A percentile compares a stretch with the other conserved stretches of the same genome.
These are phyloP conservation scores for Punctoribates punctum DNA, from an alignment of 2,888 invertebrate genomes.

Conservation along the genomic window DNA sequence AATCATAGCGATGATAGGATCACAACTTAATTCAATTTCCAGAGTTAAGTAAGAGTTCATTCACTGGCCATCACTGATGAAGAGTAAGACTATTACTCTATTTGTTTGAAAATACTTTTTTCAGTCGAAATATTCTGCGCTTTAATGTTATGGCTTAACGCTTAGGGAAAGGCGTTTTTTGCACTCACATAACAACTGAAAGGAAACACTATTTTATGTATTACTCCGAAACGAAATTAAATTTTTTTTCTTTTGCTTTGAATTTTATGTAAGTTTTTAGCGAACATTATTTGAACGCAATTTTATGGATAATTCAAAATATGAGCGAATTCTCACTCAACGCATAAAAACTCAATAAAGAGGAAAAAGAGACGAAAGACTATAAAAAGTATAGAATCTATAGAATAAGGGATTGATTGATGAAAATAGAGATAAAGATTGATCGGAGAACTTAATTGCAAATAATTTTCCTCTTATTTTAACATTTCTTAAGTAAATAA, in stretches of 20 bases:
- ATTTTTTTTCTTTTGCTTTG: constrained; percentile 6
- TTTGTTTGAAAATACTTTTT: not conserved
- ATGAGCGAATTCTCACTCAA: not conserved
- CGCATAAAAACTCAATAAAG: not conserved
- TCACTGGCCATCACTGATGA: too few relatives aligned
- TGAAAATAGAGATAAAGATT: too few relatives aligned
- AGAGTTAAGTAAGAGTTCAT: too few relatives aligned
- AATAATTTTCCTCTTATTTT: too few relatives aligned
- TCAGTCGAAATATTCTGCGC: not conserved
- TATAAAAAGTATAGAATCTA: too few relatives aligned
- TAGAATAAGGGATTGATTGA: too few relatives aligned
- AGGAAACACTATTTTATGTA: not conserved
- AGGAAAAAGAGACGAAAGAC: not conserved
- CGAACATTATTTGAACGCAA: not conserved
- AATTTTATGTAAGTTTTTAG: constrained; percentile 9
- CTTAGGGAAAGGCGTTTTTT: not conserved
- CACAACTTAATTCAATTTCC: too few relatives aligned
- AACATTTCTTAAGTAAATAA: too few relatives aligned
- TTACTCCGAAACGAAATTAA: constrained; percentile 3
- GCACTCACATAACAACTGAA: not conserved
- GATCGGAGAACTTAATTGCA: too few relatives aligned
- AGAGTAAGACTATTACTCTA: not conserved
- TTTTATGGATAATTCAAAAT: constrained; percentile 20
- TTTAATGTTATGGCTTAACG: not conserved
- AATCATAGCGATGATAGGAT: too few relatives aligned